These are phyloP conservation scores for Pseudoatta argentina DNA, from an alignment of 1,140 invertebrate genomes.

Conservation along the genomic window DNA sequence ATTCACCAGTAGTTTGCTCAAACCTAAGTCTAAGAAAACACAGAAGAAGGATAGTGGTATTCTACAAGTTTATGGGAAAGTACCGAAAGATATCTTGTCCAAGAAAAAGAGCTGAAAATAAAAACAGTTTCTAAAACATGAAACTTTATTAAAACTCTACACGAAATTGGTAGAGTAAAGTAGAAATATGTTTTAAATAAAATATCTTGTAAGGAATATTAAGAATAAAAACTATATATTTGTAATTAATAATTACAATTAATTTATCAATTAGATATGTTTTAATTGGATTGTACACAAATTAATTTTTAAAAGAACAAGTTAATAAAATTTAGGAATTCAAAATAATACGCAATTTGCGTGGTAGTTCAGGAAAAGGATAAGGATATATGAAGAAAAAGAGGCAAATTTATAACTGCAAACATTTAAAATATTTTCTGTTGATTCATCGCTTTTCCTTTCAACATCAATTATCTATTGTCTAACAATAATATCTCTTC, in stretches of 20 bases:
- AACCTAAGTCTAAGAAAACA: conserved; percentile 79
- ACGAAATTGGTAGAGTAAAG: neutral
- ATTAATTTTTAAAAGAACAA: neutral
- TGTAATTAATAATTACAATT: conserved; percentile 5
- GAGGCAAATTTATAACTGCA: conserved; percentile 55
- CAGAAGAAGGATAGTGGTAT: conserved; percentile 70
- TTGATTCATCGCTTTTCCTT: conserved; percentile 70
- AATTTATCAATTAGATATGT: neutral
- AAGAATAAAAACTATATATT: conserved; percentile 8
- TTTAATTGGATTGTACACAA: neutral
- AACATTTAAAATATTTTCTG: conserved; percentile 75
- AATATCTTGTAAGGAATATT: neutral
- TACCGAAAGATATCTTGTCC: conserved; percentile 60
- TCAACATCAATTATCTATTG: conserved; percentile 73
- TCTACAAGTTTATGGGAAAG: conserved; percentile 83
- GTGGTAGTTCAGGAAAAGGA: neutral
- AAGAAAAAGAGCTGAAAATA: neutral
- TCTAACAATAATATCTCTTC: conserved; percentile 73
- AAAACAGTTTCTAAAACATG: neutral
- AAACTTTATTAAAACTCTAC: neutral
- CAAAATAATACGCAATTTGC: neutral
- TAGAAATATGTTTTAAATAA: neutral
- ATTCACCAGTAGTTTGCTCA: conserved; percentile 84
- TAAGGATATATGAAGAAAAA: conserved; percentile 43
- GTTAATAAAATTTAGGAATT: neutral